These are phyloP conservation scores for Sminthurides bifidus DNA, from an alignment of 1,140 invertebrate species.

Conservation along the genomic window DNA sequence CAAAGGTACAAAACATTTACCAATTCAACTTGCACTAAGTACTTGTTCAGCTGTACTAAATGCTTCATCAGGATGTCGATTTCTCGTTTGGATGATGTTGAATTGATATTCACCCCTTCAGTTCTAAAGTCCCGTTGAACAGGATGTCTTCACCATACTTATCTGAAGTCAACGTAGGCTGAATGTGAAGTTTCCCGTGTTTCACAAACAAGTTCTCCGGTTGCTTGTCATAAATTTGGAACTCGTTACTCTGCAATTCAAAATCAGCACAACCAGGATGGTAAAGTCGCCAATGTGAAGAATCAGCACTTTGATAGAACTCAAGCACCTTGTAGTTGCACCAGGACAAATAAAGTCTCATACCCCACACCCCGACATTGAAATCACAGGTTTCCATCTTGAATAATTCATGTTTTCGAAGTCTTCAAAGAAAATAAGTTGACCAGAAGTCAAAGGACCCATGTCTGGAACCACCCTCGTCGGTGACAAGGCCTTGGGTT, in stretches of 20 bases:
- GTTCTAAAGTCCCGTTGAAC: neutral
- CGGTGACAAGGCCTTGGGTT: too few relatives aligned
- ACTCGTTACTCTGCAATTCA: slow-evolving; percentile 14
- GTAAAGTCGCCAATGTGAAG: too few relatives aligned
- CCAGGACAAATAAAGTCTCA: too few relatives aligned
- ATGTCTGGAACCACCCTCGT: neutral
- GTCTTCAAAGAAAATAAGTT: neutral
- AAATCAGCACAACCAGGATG: neutral
- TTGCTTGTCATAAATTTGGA: slow-evolving; percentile 21
- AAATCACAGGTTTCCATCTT: neutral
- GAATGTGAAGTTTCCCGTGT: slow-evolving; percentile 38
- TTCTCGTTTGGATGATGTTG: neutral
- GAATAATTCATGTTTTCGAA: neutral
- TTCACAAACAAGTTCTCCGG: slow-evolving; percentile 26
- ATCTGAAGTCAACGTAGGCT: slow-evolving; percentile 37
- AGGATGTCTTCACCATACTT: slow-evolving; percentile 36
- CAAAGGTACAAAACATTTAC: slow-evolving; percentile 36
- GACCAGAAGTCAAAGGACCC: neutral
- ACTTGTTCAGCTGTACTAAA: too few relatives aligned
- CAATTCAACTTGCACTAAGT: too few relatives aligned
- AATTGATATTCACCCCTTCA: slow-evolving; percentile 1
- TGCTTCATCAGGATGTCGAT: too few relatives aligned
- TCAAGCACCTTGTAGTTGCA: too few relatives aligned
- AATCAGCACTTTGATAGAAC: too few relatives aligned
- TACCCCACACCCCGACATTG: neutral